phyloP scores from a whole-genome alignment of 2,113 vertebrate species.

The Acanthochromis polyacanthus region DNA sequence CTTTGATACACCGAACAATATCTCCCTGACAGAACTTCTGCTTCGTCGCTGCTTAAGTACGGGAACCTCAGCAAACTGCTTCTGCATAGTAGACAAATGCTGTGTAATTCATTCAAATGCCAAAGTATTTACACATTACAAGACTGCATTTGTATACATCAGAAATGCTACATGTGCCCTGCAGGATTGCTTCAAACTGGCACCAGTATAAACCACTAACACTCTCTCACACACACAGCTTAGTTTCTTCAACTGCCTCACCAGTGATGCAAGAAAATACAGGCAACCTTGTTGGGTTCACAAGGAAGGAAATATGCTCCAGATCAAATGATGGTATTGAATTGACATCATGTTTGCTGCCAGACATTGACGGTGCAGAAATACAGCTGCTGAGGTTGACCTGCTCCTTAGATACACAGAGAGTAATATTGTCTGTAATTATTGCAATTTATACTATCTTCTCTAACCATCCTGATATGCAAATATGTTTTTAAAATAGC shows the following conservation, averaged over 20 bases:
- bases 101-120: conserved; percentile 29
- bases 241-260: neutral
- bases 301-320: conserved; percentile 10
- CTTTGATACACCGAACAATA: neutral
- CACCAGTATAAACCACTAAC: conserved; percentile 11
- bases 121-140: conserved; percentile 28
- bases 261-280: conserved; percentile 21
- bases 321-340: conserved; percentile 36
- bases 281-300: conserved; percentile 6
- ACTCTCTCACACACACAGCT: neutral
- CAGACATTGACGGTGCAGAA: conserved; percentile 1
- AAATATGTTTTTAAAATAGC: neutral
- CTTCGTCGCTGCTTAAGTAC: neutral
- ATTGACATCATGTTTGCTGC: conserved; percentile 21
- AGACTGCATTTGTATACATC: conserved; percentile 17
- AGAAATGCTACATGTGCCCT: conserved; percentile 4
- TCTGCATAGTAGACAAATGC: neutral
- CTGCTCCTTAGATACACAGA: neutral
- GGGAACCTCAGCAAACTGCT: neutral
- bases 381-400: neutral
- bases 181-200: neutral
- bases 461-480: neutral
- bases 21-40: neutral
- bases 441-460: neutral
- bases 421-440: neutral